Evolutionary conservation across 2,113 vertebrate species (phyloP), one percentile per base, ranked within the genome.

Genomic region (Diadophis punctatus): DNA sequence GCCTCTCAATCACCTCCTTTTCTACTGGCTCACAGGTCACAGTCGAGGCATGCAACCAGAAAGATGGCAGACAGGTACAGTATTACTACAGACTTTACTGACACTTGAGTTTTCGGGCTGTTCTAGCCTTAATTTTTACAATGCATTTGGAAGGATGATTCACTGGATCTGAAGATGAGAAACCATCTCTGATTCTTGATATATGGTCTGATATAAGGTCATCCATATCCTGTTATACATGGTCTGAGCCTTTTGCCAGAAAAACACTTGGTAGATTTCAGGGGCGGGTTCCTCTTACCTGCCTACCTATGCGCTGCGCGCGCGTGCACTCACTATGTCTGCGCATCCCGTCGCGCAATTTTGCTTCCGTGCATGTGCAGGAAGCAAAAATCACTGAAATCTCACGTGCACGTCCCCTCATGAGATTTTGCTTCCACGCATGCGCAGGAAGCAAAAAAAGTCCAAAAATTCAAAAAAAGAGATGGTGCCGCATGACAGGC

Each of bases 31-130:
- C 99, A 93, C 98, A 98, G 51, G 98, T 99, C 94, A 97, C 95
- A 52, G 97, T 99, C 96, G 99, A 99, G 95, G 95, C 96, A 27
- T 99, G 99, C 97, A 99, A 97, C 93, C 95, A 97, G 3, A 99
- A 98, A 97, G 99, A 99, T 12, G 96, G 98, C 96, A 98, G 98
- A 98, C 99, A 99, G 98, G 99, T 99, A 68, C 63, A 18, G 63
- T 68, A 89, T 34, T n/a, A 63, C 85, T 12, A 9, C 18, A 1
- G 9, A 20, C 16, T 55, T 25, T 56, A 55, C 58, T 90, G 20
- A 68, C 43, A 80, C 48, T 46, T 85, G 58, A 74, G 0, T 60
- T 86, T 48, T 58, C 39, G 5, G 80, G 20, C 80, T 46, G 48
- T 25, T 51, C 90, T n/a, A 89, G 80, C 48, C 51, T 92, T 52